These are phyloP conservation scores for Sebastes hubbsi DNA, from an alignment of 2,797 vertebrate genomes.

Conservation along the genomic window DNA sequence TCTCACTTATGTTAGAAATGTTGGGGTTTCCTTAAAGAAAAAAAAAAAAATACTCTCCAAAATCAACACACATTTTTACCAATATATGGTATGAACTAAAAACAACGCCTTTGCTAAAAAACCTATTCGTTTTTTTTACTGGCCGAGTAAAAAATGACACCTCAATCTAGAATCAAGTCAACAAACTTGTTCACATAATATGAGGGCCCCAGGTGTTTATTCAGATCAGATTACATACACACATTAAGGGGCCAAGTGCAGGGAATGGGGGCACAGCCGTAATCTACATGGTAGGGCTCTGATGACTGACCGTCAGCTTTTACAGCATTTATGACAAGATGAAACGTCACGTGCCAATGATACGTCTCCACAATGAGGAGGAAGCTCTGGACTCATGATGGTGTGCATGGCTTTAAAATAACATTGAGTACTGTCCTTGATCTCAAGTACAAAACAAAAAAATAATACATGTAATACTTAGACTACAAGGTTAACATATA, in stretches of 20 bases:
- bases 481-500: constrained; percentile 62
- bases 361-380: constrained; percentile 49
- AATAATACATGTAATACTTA: constrained; percentile 38
- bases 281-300: constrained; percentile 18
- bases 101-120: constrained; percentile 5
- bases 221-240: constrained; percentile 34
- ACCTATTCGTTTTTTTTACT: constrained; percentile 12
- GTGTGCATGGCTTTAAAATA: constrained; percentile 55
- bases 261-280: constrained; percentile 38
- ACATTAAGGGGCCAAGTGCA: constrained; percentile 31
- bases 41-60: neutral
- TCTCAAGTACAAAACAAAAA: constrained; percentile 57
- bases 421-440: constrained; percentile 42
- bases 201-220: constrained; percentile 2
- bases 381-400: constrained; percentile 76
- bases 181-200: neutral
- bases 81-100: neutral
- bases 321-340: constrained; percentile 68
- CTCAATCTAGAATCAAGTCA: constrained; percentile 17
- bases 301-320: constrained; percentile 42
- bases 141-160: constrained; percentile 23
- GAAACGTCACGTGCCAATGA: constrained; percentile 53
- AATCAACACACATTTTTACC: neutral
- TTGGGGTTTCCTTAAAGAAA: neutral
- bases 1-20: neutral